Base-by-base conservation (phyloP, 2,888 invertebrate species). In the Nasonovia ribisnigri region DNA sequence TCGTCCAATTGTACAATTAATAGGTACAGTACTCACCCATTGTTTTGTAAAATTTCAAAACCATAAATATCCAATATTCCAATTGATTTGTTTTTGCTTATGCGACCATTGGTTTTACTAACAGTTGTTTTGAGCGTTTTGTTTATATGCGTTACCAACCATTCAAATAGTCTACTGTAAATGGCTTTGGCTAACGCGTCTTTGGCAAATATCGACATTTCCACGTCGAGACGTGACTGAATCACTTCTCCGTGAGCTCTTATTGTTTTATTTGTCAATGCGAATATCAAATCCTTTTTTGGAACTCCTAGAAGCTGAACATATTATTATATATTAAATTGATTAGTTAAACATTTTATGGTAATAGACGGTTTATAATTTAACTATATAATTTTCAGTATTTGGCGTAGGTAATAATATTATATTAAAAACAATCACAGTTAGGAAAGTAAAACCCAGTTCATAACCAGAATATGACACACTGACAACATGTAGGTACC, bases 31-130 rank as follows among this genome's bases (percentile, higher is more conserved):
- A 84, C 77, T 84, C 84, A 98, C 97, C 98, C 98, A 95, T 99
- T 99, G 95, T 97, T 97, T 92, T 98, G 97, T 96, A 99, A 98
- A 95, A 99, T 98, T 96, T 99, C 99, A 95, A 99, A 99, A 90
- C 99, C 99, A 95, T 99, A 99, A 95, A 99, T 99, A 95, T 99
- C 99, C 95, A 99, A 96, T 95, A 99, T 98, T 3, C 99, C 99
- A 96, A 99, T 98, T 0, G 96, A 96, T 11, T 96, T 96, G 88
- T 96, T 96, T 42, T 96, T 96, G 84, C 96, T 96, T 24, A 95
- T 94, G 26, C 94, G 84, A 51, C 92, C 91, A 84, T 90, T 43
- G 24, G 92, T 94, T 54, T 95, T 94, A 51, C 42, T 3, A 20
- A 60, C 57, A 29, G 42, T 93, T 16, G 57, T 84, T 84, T 89